Evolutionary conservation across 2,113 vertebrate species (phyloP).

Genomic region (Leptosomus discolor): DNA sequence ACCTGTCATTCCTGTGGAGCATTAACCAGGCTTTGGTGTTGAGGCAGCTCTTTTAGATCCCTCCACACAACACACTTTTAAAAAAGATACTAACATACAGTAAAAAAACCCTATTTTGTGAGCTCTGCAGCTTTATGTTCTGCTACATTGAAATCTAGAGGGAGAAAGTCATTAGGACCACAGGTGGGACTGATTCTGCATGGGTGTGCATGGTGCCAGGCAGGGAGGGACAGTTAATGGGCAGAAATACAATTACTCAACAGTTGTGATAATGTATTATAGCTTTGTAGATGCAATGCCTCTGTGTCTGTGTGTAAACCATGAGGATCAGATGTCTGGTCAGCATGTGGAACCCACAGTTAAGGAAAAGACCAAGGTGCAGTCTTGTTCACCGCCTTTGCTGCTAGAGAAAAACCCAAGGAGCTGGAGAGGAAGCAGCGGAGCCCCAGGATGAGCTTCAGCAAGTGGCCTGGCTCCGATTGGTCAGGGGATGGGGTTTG

Average conservation of each 20-base stretch:
- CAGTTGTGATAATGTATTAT: background rate
- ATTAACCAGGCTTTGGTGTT: background rate
- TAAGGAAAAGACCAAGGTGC: background rate
- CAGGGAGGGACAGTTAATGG: background rate
- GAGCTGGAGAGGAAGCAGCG: background rate
- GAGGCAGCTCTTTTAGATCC: background rate
- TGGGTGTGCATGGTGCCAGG: fast-evolving
- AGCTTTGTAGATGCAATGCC: background rate
- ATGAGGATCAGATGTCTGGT: background rate
- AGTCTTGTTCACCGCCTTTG: background rate
- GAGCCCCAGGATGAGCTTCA: background rate
- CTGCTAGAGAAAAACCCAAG: background rate
- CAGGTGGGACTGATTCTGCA: background rate
- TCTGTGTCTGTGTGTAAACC: background rate
- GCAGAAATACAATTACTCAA: background rate
- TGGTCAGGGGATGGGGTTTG: background rate
- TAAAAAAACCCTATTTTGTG: background rate
- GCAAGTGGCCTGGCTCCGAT: background rate
- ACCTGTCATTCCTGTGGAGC: background rate
- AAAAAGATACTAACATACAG: background rate
- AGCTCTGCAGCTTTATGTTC: background rate
- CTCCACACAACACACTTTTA: background rate
- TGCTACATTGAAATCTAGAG: background rate
- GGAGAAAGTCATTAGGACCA: background rate
- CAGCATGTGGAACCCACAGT: background rate